Conservation (phyloP, 2,113 vertebrate species). For the Gnathonemus echidnorhynchus region DNA sequence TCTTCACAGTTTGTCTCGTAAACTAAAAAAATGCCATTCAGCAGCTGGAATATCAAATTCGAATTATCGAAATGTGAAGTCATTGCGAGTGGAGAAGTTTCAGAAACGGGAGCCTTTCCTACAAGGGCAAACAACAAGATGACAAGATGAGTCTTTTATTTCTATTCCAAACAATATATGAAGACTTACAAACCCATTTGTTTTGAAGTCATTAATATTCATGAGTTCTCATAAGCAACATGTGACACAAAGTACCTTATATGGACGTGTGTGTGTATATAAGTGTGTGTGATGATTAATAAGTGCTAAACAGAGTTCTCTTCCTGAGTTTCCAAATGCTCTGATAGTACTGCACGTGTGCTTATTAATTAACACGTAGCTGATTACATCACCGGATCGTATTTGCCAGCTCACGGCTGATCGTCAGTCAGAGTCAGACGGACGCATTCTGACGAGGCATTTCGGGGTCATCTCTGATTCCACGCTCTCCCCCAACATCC, state of each 20-base stretch:
- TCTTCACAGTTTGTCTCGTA: neutral
- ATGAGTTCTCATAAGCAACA: neutral
- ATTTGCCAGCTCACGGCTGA: slow-evolving; percentile 52
- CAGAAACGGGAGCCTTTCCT: neutral
- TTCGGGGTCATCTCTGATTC: neutral
- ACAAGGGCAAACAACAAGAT: neutral
- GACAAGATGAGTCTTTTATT: neutral
- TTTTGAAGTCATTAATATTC: neutral
- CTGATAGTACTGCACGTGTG: slow-evolving; percentile 48
- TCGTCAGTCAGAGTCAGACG: slow-evolving; percentile 33
- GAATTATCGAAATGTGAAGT: neutral
- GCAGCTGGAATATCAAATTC: neutral
- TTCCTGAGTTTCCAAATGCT: slow-evolving; percentile 56
- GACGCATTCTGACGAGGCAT: neutral
- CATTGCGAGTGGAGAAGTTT: neutral
- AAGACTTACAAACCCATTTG: neutral
- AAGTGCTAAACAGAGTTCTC: slow-evolving; percentile 43
- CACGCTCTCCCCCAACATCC: neutral
- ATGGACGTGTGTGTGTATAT: neutral
- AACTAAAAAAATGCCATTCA: neutral
- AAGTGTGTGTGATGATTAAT: neutral
- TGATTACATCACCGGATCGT: slow-evolving; percentile 48
- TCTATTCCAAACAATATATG: neutral
- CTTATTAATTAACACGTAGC: slow-evolving; percentile 60
- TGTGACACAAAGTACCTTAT: neutral